Evolutionary conservation across 2,888 invertebrate genomes (phyloP).

Genomic region (Noctua janthina): DNA sequence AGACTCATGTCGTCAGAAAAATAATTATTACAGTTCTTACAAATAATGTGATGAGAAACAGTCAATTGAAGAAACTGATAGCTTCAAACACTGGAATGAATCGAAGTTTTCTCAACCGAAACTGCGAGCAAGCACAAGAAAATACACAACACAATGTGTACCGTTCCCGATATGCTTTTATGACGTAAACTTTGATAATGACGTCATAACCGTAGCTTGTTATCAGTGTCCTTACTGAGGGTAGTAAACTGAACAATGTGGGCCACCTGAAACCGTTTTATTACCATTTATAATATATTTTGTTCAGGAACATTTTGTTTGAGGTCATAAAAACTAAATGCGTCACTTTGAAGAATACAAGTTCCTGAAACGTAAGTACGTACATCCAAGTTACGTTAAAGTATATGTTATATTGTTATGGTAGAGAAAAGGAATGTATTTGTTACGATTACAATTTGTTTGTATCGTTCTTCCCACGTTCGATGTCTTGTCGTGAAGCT

Average conservation of each 20-base stretch:
- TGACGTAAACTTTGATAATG: constrained; percentile 51
- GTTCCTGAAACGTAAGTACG: constrained; percentile 19
- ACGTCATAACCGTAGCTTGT: constrained; percentile 54
- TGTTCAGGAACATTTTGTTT: constrained; percentile 55
- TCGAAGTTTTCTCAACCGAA: not conserved
- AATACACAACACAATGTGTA: constrained; percentile 26
- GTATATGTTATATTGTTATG: not conserved
- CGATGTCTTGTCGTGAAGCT: not conserved
- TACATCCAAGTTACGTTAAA: constrained; percentile 9
- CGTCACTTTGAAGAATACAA: constrained; percentile 19
- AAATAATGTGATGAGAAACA: not conserved
- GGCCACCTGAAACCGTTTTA: constrained; percentile 72
- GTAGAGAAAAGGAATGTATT: not conserved
- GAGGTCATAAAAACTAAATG: constrained; percentile 39
- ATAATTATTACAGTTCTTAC: not conserved
- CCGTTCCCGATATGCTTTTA: constrained; percentile 28
- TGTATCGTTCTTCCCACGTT: not conserved
- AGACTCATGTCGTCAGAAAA: not conserved
- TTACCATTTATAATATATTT: constrained; percentile 70
- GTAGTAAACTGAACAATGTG: constrained; percentile 71
- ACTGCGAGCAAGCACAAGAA: constrained; percentile 1
- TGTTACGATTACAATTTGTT: not conserved
- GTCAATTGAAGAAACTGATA: not conserved
- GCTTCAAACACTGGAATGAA: not conserved
- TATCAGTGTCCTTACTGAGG: constrained; percentile 54